Base-by-base conservation (phyloP, 2,888 invertebrate species). In the Andrena chrysosceles region DNA sequence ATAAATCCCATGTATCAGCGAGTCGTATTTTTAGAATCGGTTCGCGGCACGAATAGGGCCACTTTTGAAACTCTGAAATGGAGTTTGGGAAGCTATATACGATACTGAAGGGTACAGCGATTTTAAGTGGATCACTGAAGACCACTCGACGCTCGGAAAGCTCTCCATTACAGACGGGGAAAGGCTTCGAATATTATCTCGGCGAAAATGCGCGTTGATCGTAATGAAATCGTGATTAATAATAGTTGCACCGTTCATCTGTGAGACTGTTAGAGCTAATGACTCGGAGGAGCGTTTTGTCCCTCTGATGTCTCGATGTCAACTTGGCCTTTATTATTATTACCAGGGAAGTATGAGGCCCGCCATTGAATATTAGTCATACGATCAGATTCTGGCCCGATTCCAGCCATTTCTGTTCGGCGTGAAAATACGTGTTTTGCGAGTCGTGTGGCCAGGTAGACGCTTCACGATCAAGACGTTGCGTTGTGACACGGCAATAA, bases 281-380 rank as follows among this genome's bases (percentile, higher is more conserved):
- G 42, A 42, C 66, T 52, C 23, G 20, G 16, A 31, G 54, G 20
- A 56, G 23, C 42, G 20, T 66, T 73, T 63, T 29, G 7, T 64
- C 33, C 20, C 4, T 20, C 2, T 26, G 54, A 10, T 31, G 8
- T 13, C 16, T 33, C 13, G 0, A 26, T 26, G 26, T 62, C 56
- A 68, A 56, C 26, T 78, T 49, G 29, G 8, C 33, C 29, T 77
- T 42, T 42, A 59, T 60, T 33, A n/a, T 26, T 56, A 33, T 52
- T 56, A 60, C 31, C 33, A 35, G n/a, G 20, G 48, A 78, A 75
- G 68, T 70, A 76, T 54, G 52, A 83, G 76, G 54, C 79, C 73
- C 77, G 75, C 77, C 80, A 85, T 86, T 60, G 71, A 81, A 86
- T 66, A 74, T 88, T 88, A 85, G 82, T 88, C 84, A 87, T 68